Evolutionary conservation across 2,888 invertebrate species (phyloP), one percentile per base, ranked within the genome.

Genomic region (Cremastobaeus sp.): DNA sequence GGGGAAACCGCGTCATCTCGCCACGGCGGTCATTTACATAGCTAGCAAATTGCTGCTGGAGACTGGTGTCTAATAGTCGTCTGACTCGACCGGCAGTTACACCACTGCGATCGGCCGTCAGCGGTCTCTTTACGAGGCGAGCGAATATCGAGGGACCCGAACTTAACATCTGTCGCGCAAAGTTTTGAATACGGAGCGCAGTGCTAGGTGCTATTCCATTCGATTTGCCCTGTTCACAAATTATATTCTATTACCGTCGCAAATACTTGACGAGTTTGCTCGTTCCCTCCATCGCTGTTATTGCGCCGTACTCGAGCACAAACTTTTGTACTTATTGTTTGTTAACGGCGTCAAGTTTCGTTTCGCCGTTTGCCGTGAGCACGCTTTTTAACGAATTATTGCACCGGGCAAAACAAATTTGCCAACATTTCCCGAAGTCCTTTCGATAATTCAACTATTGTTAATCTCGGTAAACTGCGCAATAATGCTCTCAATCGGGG

Each of bases 21-120:
- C 69, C 74, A 15, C 69, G 62, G 39, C 57, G 48, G 35, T 60
- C 74, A 74, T 74, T 74, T 70, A 70, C 74, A 70, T 74, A 45
- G 64, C 35, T 41, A 50, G 74, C 65, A 70, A 74, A 74, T 74
- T 74, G 74, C 74, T 74, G 55, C 65, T 60, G 28, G 59, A 70
- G 64, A 62, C 69, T 37, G 15, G 41, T 54, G 59, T 57, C 69
- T 74, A 74, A 74, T 70, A 69, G 69, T 48, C 74, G 74, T 62
- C 66, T 70, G 74, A 74, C 74, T 70, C 55, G 74, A 70, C 74
- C 65, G 43, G 66, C 20, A 70, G 65, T 74, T 74, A 70, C 66
- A 70, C 74, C 32, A 74, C 74, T 74, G 69, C 74, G 54, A 74
- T 69, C 69, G 64, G 25, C 69, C 55, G 68, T 72, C 72, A 64